These are phyloP conservation scores for Tupiocoris notatus DNA, from an alignment of 2,888 invertebrate genomes.

Conservation along the genomic window DNA sequence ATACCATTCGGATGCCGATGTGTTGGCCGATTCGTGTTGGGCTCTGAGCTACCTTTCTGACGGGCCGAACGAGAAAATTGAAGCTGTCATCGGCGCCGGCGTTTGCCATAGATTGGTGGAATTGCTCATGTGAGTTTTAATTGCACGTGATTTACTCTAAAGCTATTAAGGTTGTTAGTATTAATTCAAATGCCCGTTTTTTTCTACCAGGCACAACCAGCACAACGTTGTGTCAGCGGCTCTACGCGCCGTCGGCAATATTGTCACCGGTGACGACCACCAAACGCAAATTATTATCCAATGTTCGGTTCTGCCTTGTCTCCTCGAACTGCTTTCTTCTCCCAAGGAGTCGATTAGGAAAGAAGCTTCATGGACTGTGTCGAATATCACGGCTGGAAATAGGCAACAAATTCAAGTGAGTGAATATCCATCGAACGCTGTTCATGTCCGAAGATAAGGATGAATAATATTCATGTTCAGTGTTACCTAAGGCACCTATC, in stretches of 20 bases:
- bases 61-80: conserved; percentile 96
- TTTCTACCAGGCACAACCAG: conserved; percentile 73
- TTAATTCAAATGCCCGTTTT: too few species aligned
- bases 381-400: conserved; percentile 95
- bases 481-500: too few species aligned
- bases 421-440: too few species aligned
- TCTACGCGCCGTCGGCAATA: conserved; percentile 93
- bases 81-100: conserved; percentile 93
- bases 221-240: conserved; percentile 88
- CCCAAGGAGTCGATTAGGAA: conserved; percentile 83
- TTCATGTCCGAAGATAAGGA: too few species aligned
- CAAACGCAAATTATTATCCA: conserved; percentile 94
- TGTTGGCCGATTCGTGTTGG: conserved; percentile 94
- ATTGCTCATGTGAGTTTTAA: conserved; percentile 60
- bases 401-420: conserved; percentile 84
- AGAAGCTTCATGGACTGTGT: conserved; percentile 96
- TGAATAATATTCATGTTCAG: too few species aligned
- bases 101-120: conserved; percentile 79
- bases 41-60: conserved; percentile 94
- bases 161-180: not conserved
- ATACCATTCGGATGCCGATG: conserved; percentile 84
- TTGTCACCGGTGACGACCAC: conserved; percentile 93
- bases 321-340: conserved; percentile 73
- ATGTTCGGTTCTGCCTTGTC: conserved; percentile 82
- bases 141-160: conserved; percentile 20